Evolutionary conservation across 2,888 invertebrate species (phyloP).

Genomic region (Metacarcinus magister): DNA sequence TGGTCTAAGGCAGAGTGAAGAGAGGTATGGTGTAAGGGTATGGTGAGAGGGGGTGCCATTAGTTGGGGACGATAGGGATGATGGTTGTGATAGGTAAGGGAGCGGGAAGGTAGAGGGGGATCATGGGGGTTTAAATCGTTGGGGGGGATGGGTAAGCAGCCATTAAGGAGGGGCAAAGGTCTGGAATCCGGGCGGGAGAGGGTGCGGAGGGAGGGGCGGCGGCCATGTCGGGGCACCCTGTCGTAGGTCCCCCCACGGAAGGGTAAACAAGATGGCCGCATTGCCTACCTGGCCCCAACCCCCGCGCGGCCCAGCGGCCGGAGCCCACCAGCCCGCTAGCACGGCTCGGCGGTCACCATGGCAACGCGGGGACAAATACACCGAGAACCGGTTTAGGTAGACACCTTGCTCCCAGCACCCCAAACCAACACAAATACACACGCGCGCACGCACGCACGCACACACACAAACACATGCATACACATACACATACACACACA

Average conservation of each 20-base stretch:
- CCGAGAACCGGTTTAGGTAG: constrained; percentile 36
- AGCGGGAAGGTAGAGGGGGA: not conserved
- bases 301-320: not conserved
- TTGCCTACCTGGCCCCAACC: not conserved
- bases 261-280: constrained; percentile 40
- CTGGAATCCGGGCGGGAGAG: not conserved
- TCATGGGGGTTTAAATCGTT: no score
- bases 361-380: constrained; percentile 29
- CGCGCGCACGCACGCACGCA: not conserved
- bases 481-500: not conserved
- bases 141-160: not conserved
- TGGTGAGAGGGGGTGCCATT: not conserved
- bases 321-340: constrained; percentile 28
- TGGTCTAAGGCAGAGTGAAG: not conserved
- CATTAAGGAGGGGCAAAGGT: not conserved
- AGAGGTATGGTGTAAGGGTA: not conserved
- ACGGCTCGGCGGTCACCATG: constrained; percentile 5
- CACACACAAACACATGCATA: not conserved
- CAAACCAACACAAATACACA: not conserved
- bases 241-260: not conserved
- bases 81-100: not conserved
- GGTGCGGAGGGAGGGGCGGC: constrained; percentile 31
- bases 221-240: constrained; percentile 43
- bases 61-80: not conserved
- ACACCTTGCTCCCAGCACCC: not conserved